Conservation (phyloP, 2,113 vertebrate genomes). For the Clarias macrocephalus region DNA sequence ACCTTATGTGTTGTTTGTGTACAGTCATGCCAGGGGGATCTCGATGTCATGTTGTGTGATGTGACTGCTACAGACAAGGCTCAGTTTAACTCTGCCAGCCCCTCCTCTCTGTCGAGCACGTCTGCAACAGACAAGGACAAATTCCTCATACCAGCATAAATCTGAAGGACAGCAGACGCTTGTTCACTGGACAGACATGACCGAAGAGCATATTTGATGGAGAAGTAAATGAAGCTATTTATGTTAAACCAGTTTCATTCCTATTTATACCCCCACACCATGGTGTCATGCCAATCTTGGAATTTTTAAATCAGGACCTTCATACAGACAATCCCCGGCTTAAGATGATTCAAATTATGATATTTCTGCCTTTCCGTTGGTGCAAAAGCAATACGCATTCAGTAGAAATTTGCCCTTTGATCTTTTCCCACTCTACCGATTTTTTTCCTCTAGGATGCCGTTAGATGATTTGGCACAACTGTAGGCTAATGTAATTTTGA, state of each 20-base stretch:
- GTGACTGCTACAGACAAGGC: not conserved
- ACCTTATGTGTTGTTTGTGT: not conserved
- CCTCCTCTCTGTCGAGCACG: not conserved
- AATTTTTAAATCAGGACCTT: not conserved
- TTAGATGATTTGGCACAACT: too few species aligned
- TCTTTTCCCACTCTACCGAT: too few species aligned
- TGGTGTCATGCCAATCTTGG: not conserved
- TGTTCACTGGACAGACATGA: not conserved
- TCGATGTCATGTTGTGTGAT: not conserved
- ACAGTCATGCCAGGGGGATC: not conserved
- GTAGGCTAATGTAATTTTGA: too few species aligned
- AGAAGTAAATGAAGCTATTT: not conserved
- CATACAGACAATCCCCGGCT: too few species aligned
- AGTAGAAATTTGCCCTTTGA: too few species aligned
- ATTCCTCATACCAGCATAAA: not conserved
- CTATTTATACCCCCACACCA: not conserved
- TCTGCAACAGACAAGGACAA: not conserved
- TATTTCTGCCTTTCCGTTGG: too few species aligned
- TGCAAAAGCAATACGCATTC: too few species aligned
- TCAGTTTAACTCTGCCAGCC: not conserved
- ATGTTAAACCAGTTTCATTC: not conserved
- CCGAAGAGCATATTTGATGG: not conserved
- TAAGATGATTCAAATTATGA: too few species aligned
- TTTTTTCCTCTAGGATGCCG: too few species aligned
- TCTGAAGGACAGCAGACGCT: slow-evolving; percentile 2